Base-by-base conservation (phyloP, 1,140 invertebrate species). In the Sminthurinus signatus region DNA sequence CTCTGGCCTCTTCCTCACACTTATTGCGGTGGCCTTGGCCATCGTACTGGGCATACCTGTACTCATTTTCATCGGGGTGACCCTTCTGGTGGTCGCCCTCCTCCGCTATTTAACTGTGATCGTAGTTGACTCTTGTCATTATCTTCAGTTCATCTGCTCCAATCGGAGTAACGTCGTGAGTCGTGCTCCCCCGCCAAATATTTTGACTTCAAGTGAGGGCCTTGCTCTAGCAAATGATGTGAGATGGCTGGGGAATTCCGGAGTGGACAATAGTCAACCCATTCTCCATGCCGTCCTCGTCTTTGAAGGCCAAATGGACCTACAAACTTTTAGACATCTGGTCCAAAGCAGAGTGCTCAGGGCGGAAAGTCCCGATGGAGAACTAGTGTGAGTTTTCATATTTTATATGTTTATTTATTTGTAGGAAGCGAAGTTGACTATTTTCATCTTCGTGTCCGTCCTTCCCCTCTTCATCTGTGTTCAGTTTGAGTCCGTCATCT, bases 221-320 rank as follows among this genome's bases (percentile, higher is more conserved):
- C 56, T 71, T 19, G 69, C 69, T 0, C 62, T 67, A 17, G 73
- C 75, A 19, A 72, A 76, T 28, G 80, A 81, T 54, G 74, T 75
- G 2, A 69, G 80, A 28, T 82, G 81, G 80, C 71, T 82, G 23
- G 76, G 76, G n/a, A 69, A 74, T n/a, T 68, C 75, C 12, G 72
- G 70, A 42, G 71, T 12, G 1, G 46, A 44, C 3, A 55, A 36
- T 43, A 59, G 74, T 44, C 74, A 75, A 36, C 74, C 77, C n/a
- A 76, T 82, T 8, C 74, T 78, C 8, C 81, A 82, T 66, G 77
- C 76, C 31, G 71, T 83, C 8, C 74, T 83, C 3, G 72, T 81
- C 25, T 73, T 83, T 31, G 80, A 82, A 54, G 73, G 75, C 4
- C 76, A 76, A 14, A 72, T 83, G 59, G 75, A 75, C 52, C 72